Evolutionary conservation across 2,797 vertebrate genomes (phyloP), one percentile per base, ranked within the genome.

Genomic region (Anomalospiza imberbis): DNA sequence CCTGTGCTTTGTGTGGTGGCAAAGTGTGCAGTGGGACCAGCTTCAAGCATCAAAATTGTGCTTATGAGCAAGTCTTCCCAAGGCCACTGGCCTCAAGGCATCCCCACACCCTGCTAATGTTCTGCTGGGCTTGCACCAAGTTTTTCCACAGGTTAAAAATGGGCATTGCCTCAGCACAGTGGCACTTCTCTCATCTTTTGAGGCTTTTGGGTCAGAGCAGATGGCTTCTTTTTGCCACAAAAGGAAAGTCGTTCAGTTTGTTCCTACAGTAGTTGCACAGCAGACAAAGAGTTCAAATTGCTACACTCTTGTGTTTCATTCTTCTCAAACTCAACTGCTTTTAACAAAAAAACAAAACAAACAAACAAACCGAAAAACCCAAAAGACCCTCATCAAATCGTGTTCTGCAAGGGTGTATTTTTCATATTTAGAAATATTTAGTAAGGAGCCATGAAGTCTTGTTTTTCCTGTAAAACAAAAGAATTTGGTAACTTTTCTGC

Each of bases 371-470:
- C 10, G 7, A 55, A 21, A 21, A 36, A 5, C 9, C 40, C 61
- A 25, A 17, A 24, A 57, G 17, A 1, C 9, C 7, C 26, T 58
- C 2, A 9, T 24, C 2, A 17, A 61, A 53, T 67, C 4, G 1
- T 20, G 4, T 45, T 80, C 32, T 78, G 13, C 16, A 72, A 74
- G 10, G 9, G 3, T 66, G 7, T 45, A 18, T 62, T 88, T 93
- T 57, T 47, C 3, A 0, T 40, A 34, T 70, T 66, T 88, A 65
- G 32, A 73, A 87, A 60, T 32, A 66, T n/a, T 73, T 63, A 28
- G 15, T 45, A 55, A 45, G 48, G 22, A 65, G 17, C 32, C 66
- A n/a, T 45, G 60, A 73, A 70, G 19, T 32, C 32, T 63, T 77
- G 21, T 51, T 82, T 79, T 17, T 74, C 17, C 57, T 81, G 20